Conservation (phyloP, 2,113 vertebrate genomes). For the Brachionichthys hirsutus region DNA sequence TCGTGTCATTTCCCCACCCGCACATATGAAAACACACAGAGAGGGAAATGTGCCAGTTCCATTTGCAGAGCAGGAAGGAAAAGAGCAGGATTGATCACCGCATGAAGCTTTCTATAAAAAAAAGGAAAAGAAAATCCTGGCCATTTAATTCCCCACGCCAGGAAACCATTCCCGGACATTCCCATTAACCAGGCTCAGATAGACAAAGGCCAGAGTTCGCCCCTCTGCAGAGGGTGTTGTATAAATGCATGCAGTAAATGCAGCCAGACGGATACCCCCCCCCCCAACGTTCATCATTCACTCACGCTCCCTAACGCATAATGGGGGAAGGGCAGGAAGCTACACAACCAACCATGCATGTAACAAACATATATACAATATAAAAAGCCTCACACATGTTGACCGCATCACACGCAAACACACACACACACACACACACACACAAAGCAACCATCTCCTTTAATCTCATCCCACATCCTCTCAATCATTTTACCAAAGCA, state of each 20-base stretch:
- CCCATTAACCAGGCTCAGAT: slow-evolving; percentile 24
- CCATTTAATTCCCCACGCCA: slow-evolving; percentile 53
- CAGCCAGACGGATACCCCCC: slow-evolving; percentile 52
- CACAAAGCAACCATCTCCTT: not conserved
- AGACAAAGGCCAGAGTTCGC: slow-evolving; percentile 65
- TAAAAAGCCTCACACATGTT: slow-evolving; percentile 38
- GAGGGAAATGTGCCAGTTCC: slow-evolving; percentile 16
- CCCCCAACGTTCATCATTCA: slow-evolving; percentile 51
- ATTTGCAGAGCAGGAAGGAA: slow-evolving; percentile 14
- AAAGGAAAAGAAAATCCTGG: slow-evolving; percentile 34
- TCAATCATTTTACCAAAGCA: no score
- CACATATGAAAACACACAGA: slow-evolving; percentile 2
- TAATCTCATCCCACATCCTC: no score
- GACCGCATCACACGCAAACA: not conserved
- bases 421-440: not conserved
- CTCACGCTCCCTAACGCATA: slow-evolving; percentile 48
- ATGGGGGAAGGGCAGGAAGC: slow-evolving; percentile 65
- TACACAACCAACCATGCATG: slow-evolving; percentile 30
- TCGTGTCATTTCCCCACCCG: not conserved
- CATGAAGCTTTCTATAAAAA: slow-evolving; percentile 25
- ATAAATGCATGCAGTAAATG: slow-evolving; percentile 63
- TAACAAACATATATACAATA: slow-evolving; percentile 44
- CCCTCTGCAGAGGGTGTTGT: slow-evolving; percentile 43
- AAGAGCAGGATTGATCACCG: slow-evolving; percentile 29
- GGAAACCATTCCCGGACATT: slow-evolving; percentile 60